Base-by-base conservation (phyloP, 2,797 vertebrate species). In the Neopelma chrysocephalum region DNA sequence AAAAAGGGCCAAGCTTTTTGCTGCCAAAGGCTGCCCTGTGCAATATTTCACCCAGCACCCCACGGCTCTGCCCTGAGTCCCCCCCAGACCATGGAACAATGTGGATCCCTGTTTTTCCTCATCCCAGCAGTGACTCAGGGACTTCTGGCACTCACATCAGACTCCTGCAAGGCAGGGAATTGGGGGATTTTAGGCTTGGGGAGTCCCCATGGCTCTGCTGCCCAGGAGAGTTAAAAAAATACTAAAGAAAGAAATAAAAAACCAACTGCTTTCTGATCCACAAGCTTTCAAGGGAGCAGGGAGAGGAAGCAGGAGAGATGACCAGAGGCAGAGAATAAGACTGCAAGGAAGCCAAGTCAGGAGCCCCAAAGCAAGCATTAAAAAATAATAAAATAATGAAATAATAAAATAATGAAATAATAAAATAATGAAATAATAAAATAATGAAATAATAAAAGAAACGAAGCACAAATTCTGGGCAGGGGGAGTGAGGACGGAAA, bases 51-150 rank as follows among this genome's bases (percentile, higher is more conserved):
- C 43, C 43, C 80, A 29, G 12, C 19, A 58, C 5, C 73, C 22
- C n/a, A 3, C 0, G 0, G 31, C 7, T 73, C 60, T 72, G 53
- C 36, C 12, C 60, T 36, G 36, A 12, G 57, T 42, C 2, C 11
- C 21, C 22, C 60, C 36, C 4, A 3, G 22, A 7, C 9, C 47
- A 7, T 0, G 3, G 26, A 12, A 8, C 1, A 23, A 5, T 0
- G 2, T 6, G 3, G 19, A 0, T 87, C 66, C 45, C 56, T 26
- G 31, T 9, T 38, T 56, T 6, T 32, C 70, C 34, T 53, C 32
- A 36, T 15, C 40, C 84, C 72, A 36, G 32, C 68, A 16, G 78
- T 20, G 48, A 70, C n/a, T 58, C 53, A 7, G 82, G 50, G 45
- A 25, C 76, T 54, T 43, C 16, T 78, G 65, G 32, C 23, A 75